Conservation (phyloP, 2,888 invertebrate species). For the Rhingia rostrata region DNA sequence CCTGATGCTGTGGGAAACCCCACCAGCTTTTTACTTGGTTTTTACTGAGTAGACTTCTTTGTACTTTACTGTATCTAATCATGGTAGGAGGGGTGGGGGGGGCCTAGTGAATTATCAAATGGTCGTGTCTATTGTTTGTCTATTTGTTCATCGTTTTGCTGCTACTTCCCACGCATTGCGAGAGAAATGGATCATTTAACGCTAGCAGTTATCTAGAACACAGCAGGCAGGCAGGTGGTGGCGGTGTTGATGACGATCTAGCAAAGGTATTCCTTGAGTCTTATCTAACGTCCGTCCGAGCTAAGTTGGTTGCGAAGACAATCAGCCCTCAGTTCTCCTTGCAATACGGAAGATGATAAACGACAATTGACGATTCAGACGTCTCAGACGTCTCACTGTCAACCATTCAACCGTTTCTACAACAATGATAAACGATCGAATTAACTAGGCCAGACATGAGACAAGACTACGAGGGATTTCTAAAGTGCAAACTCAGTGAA, state of each 20-base stretch:
- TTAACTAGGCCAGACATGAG: slow-evolving; percentile 60
- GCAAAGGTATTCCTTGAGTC: not conserved
- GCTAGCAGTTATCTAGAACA: slow-evolving; percentile 51
- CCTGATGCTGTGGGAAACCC: not conserved
- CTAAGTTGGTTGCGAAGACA: slow-evolving; percentile 8
- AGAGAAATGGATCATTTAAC: slow-evolving; percentile 47
- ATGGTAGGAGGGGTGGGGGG: not conserved
- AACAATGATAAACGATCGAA: slow-evolving; percentile 61
- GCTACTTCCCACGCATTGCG: slow-evolving; percentile 38
- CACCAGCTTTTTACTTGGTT: not conserved
- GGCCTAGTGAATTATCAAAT: not conserved
- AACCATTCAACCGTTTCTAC: not conserved
- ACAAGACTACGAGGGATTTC: slow-evolving; percentile 20
- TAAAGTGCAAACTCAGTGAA: not conserved
- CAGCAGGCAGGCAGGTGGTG: slow-evolving; percentile 36
- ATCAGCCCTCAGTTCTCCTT: slow-evolving; percentile 6
- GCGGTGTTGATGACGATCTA: slow-evolving; percentile 25
- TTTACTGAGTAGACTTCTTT: slow-evolving; percentile 20
- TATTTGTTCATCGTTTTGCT: slow-evolving; percentile 6
- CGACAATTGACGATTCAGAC: too few relatives aligned
- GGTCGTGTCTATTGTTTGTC: slow-evolving; percentile 20
- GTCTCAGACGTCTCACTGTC: too few relatives aligned
- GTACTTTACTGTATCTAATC: slow-evolving; percentile 35
- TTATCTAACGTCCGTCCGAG: not conserved
- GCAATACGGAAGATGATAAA: too few relatives aligned